phyloP scores from a whole-genome alignment of 2,797 vertebrate genomes.

The Aselliscus stoliczkanus region DNA sequence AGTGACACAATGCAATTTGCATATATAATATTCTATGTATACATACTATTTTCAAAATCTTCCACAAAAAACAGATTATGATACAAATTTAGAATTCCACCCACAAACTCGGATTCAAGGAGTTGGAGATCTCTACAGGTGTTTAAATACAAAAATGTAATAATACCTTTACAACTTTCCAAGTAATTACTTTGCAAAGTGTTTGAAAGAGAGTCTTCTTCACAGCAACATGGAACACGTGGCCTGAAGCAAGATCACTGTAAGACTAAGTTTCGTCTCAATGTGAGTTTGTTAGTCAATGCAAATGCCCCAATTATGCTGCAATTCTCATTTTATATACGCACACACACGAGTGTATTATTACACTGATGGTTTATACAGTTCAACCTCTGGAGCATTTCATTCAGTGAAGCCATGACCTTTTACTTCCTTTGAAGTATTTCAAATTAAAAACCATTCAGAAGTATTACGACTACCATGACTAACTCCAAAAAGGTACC shows the following conservation, averaged over 20 bases:
- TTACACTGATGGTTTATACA: constrained; percentile 44
- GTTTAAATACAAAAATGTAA: constrained; percentile 63
- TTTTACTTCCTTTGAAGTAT: constrained; percentile 69
- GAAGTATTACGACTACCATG: constrained; percentile 66
- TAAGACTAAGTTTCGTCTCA: constrained; percentile 42
- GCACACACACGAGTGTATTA: not conserved
- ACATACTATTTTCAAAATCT: constrained; percentile 67
- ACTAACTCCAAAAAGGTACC: constrained; percentile 71
- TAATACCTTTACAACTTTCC: constrained; percentile 61
- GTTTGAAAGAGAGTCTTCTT: constrained; percentile 56
- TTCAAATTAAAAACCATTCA: constrained; percentile 67
- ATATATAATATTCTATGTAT: constrained; percentile 64
- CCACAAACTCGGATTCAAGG: constrained; percentile 59
- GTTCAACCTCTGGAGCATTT: constrained; percentile 55
- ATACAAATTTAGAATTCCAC: constrained; percentile 73
- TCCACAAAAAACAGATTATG: constrained; percentile 70
- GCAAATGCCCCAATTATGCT: constrained; percentile 48
- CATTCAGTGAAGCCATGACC: constrained; percentile 49
- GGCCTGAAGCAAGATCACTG: constrained; percentile 57
- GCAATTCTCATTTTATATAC: constrained; percentile 47
- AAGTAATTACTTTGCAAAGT: constrained; percentile 60
- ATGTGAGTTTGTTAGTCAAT: constrained; percentile 59
- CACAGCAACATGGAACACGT: constrained; percentile 42
- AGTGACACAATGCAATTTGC: constrained; percentile 72
- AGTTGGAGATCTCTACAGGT: constrained; percentile 53